A percentile compares a stretch with the other conserved stretches of the same genome.
These are phyloP conservation scores for Gymnoscopelus braueri DNA, from an alignment of 2,797 vertebrate species.

Conservation along the genomic window DNA sequence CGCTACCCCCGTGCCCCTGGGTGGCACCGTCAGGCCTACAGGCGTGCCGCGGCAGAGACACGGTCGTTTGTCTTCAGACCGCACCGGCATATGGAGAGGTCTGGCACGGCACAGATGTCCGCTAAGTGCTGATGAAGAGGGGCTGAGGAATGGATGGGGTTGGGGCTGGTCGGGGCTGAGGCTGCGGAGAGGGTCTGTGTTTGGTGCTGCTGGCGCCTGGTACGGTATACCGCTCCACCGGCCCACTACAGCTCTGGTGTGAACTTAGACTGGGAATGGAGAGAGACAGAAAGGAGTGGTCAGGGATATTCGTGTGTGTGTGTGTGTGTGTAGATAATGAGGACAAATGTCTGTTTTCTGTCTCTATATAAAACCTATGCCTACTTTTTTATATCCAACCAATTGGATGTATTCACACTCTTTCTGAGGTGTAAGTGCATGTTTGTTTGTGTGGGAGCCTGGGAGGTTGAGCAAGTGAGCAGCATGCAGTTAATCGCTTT, in stretches of 20 bases:
- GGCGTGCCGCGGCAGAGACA: constrained; percentile 72
- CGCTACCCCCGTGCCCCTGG: constrained; percentile 39
- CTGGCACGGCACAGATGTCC: constrained; percentile 84
- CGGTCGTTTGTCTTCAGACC: constrained; percentile 80
- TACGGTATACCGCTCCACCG: constrained; percentile 48
- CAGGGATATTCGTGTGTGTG: neutral
- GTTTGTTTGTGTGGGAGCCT: no score
- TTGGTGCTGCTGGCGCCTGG: constrained; percentile 67
- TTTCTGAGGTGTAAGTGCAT: no score
- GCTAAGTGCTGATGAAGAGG: constrained; percentile 80
- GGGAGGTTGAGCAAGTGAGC: no score
- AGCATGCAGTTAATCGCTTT: no score
- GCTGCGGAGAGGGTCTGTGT: constrained; percentile 51
- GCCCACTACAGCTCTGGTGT: constrained; percentile 59
- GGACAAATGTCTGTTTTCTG: no score
- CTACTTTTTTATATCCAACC: no score
- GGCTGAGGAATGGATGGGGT: constrained; percentile 70
- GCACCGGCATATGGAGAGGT: constrained; percentile 76
- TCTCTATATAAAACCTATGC: no score
- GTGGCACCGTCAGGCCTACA: constrained; percentile 67
- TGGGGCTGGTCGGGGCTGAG: constrained; percentile 28
- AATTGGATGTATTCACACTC: no score
- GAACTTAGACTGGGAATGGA: constrained; percentile 59
- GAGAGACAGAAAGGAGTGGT: constrained; percentile 17
- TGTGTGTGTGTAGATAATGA: neutral